Base-by-base conservation (phyloP, 2,797 vertebrate species). In the Sebastes matsubarae region DNA sequence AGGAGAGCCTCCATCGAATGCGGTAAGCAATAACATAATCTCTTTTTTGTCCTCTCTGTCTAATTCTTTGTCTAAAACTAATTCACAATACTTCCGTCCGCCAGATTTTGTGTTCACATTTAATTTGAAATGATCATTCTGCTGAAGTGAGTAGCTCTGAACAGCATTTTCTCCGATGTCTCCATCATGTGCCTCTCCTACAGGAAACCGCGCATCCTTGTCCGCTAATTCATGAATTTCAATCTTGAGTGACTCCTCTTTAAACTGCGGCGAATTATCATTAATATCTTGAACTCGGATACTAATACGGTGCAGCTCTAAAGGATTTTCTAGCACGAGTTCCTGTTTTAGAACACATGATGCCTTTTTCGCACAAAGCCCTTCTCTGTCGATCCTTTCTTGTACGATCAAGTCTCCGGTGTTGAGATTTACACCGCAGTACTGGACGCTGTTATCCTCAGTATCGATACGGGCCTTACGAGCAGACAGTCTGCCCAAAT, bases 281-380 rank as follows among this genome's bases (percentile, higher is more conserved):
- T 96, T 96, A 22, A 96, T 87, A 67, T 96, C 96, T 3, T 87
- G 77, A 54, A 96, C 90, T 58, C 93, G 92, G 12, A 96, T 74
- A 42, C 81, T 92, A 22, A 96, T 68, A 24, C 87, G 86, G 27
- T 93, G 95, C 12, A 96, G 77, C 68, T 96, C 94, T 30, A 96
- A 77, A 8, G 66, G 95, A 72, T 95, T 94, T 83, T 96, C 94
- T 8, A 96, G 50, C 0, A 97, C 93, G 3, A 96, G 72, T 38
- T 96, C 96, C 81, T 95, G 94, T 72, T 90, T 95, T 16, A 97
- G 46, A 36, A 78, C 70, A 74, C 93, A 94, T 2, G 87, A 87
- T 2, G 54, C 24, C 11, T 75, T 93, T 67, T 88, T 86, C 0
- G 65, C 91, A 76, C 94, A 94, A 60, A 94, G 84, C 24, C 54